A percentile compares a stretch with the other conserved stretches of the same genome.
Conservation (phyloP, 2,888 invertebrate genomes). For the Ditylenchus weischeri region DNA sequence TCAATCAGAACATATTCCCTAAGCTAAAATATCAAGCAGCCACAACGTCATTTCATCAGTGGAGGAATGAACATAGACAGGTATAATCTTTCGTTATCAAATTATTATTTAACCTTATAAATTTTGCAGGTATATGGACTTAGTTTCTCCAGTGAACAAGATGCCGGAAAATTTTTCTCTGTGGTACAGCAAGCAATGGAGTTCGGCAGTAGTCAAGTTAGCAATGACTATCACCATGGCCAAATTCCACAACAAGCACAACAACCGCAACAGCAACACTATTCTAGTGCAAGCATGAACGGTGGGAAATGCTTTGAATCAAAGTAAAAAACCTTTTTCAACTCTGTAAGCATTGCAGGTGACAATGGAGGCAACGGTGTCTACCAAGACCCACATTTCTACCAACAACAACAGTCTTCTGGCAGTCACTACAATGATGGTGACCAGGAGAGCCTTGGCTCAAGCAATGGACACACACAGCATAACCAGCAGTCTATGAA, state of each 20-base stretch:
- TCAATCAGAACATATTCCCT: slow-evolving; percentile 15
- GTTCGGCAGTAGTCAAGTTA: neutral
- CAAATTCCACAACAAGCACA: neutral
- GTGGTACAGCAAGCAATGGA: slow-evolving; percentile 15
- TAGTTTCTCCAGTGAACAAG: slow-evolving; percentile 16
- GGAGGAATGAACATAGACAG: slow-evolving; percentile 22
- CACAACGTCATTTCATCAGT: slow-evolving; percentile 18
- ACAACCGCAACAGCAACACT: slow-evolving; percentile 1
- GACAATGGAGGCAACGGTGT: slow-evolving; percentile 12
- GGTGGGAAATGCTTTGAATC: slow-evolving; percentile 2
- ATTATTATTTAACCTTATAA: too few relatives aligned
- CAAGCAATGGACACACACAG: slow-evolving; percentile 1
- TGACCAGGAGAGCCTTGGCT: slow-evolving; percentile 17
- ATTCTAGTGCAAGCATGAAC: neutral
- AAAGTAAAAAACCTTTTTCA: slow-evolving; percentile 1
- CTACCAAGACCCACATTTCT: slow-evolving; percentile 14
- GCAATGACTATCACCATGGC: neutral
- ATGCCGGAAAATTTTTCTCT: slow-evolving; percentile 12
- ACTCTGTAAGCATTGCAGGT: slow-evolving; percentile 6
- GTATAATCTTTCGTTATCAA: neutral
- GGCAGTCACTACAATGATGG: neutral
- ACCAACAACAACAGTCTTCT: slow-evolving; percentile 16
- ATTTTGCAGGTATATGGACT: slow-evolving; percentile 19
- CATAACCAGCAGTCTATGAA: neutral
- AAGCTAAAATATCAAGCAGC: slow-evolving; percentile 20